A percentile compares a stretch with the other conserved stretches of the same genome.
phyloP scores from a whole-genome alignment of 2,888 invertebrate species.

The Ophion obscuratus region DNA sequence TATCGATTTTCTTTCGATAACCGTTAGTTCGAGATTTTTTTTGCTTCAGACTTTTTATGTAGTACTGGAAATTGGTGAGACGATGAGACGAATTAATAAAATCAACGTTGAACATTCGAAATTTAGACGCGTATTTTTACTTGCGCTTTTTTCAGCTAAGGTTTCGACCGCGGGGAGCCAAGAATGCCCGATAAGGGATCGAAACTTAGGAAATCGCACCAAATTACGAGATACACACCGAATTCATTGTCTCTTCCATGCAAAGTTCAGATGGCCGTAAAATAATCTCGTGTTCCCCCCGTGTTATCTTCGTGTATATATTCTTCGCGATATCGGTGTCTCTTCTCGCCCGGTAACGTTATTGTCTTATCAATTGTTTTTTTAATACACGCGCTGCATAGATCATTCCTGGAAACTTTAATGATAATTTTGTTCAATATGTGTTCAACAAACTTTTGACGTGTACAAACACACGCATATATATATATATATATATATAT shows the following conservation, averaged over 20 bases:
- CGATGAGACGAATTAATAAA: neutral
- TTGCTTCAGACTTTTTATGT: neutral
- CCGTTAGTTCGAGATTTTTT: neutral
- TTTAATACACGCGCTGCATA: neutral
- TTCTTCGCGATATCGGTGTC: constrained; percentile 23
- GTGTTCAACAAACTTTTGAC: neutral
- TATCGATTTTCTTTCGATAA: neutral
- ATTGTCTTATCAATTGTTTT: constrained; percentile 23
- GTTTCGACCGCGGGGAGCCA: neutral
- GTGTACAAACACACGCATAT: neutral
- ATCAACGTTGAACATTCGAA: neutral
- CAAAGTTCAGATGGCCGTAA: constrained; percentile 13
- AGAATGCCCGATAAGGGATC: neutral
- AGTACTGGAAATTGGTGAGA: neutral
- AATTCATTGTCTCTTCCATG: constrained; percentile 29
- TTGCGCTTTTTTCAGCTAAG: neutral
- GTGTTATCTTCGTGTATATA: constrained; percentile 20
- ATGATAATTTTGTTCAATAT: neutral
- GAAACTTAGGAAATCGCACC: neutral
- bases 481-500: no score
- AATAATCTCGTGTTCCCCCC: neutral
- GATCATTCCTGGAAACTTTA: neutral
- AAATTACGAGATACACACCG: neutral
- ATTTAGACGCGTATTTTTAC: neutral
- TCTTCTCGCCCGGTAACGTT: neutral